Base-by-base conservation (phyloP, 2,888 invertebrate species). In the Diplolepis rosae region DNA sequence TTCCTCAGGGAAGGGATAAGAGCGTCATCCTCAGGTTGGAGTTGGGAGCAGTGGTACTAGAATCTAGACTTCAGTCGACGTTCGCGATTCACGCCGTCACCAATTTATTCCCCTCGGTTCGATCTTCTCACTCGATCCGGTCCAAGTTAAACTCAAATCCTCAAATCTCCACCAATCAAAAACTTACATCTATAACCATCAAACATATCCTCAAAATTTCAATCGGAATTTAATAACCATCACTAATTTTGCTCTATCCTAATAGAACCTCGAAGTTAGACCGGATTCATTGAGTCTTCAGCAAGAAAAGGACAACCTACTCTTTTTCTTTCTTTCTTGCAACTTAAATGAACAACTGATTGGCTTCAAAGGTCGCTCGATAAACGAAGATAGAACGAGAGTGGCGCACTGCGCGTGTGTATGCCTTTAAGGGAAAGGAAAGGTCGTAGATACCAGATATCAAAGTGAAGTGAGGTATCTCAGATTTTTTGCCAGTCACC, bases 11-110 rank as follows among this genome's bases (percentile, higher is more conserved):
- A 69, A 74, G 77, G 80, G 77, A 71, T 75, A 77, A 73, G 79
- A 71, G 75, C 78, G 83, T 87, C 85, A 83, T 84, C 82, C 84
- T 85, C 86, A 85, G 86, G 87, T 87, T 86, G 85, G 83, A 84
- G 87, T 87, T 86, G 85, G 83, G 84, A 84, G 83, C 83, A 84
- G 85, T 79, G 84, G 82, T 81, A 84, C 81, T 83, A 72, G 73
- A 71, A 72, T 73, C 48, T 82, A 84, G 84, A 84, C 83, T 83
- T 85, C 86, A 86, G 87, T 87, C 85, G 84, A 83, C 84, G 82
- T 80, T 83, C 85, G 88, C 83, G 84, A 83, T 84, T 85, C 85
- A 83, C 80, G 84, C 81, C 80, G 79, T 79, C 77, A 81, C 79
- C 78, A 70, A 71, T 73, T 72, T 78, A 78, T 79, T 72, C 76